Percentiles rank a stretch among this genome's conserved stretches.
Evolutionary conservation across 2,797 vertebrate species (phyloP).

Genomic region (Psittacula echo): DNA sequence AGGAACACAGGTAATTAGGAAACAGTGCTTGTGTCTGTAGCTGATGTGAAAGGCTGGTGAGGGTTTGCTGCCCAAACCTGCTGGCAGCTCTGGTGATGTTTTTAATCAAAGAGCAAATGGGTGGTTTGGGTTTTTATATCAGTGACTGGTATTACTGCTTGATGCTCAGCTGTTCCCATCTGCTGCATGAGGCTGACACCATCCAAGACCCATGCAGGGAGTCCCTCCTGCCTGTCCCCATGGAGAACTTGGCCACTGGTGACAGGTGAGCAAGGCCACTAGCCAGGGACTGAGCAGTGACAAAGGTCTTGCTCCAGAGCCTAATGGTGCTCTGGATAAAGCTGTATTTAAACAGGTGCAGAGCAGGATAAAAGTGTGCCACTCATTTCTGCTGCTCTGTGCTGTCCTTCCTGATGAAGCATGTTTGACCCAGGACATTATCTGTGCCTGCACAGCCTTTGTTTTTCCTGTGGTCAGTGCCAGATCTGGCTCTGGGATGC

Average conservation of each 20-base stretch:
- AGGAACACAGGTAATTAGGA: neutral
- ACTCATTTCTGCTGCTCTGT: rapidly evolving
- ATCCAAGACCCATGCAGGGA: rapidly evolving
- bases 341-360: neutral
- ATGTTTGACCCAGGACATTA: neutral
- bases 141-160: neutral
- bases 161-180: neutral
- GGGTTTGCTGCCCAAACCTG: neutral
- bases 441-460: neutral
- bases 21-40: neutral
- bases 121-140: neutral
- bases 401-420: neutral
- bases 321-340: neutral
- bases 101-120: neutral
- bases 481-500: neutral
- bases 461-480: neutral
- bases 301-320: neutral
- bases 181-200: rapidly evolving
- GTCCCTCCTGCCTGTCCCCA: neutral
- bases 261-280: rapidly evolving
- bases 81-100: neutral
- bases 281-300: neutral
- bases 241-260: neutral
- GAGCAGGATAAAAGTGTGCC: neutral
- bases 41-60: neutral